phyloP scores from a whole-genome alignment of 2,797 vertebrate species.

The Todus mexicanus region DNA sequence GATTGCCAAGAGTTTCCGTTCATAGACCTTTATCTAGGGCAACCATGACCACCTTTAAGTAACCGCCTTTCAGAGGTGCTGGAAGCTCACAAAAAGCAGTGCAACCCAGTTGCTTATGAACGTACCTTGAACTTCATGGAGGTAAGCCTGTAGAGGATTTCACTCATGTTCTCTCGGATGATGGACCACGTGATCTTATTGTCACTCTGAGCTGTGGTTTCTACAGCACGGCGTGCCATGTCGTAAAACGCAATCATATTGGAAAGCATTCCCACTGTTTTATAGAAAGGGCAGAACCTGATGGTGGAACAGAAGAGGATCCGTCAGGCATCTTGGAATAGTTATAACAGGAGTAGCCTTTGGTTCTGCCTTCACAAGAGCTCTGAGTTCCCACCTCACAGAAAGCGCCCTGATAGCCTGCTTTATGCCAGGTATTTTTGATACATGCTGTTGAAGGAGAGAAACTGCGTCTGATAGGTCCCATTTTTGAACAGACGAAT shows the following conservation, averaged over 20 bases:
- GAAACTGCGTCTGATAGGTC: not conserved
- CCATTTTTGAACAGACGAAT: not conserved
- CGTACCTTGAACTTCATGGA: slow-evolving; percentile 98
- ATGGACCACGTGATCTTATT: slow-evolving; percentile 96
- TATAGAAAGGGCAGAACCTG: slow-evolving; percentile 99
- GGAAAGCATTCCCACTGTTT: slow-evolving; percentile 95
- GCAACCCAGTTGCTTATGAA: not conserved
- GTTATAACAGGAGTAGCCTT: not conserved
- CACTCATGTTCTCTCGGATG: slow-evolving; percentile 93
- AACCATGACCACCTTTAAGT: not conserved
- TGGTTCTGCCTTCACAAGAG: not conserved
- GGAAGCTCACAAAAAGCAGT: not conserved
- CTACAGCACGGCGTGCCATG: slow-evolving; percentile 94
- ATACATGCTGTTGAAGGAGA: not conserved
- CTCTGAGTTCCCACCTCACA: not conserved
- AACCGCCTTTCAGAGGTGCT: not conserved
- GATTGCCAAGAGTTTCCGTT: not conserved
- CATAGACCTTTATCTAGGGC: not conserved
- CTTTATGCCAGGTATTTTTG: not conserved
- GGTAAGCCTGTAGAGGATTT: slow-evolving; percentile 90
- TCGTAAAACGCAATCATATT: slow-evolving; percentile 98
- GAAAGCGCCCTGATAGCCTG: not conserved
- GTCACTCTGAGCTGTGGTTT: slow-evolving; percentile 93
- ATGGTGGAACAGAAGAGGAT: not conserved
- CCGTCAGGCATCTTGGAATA: not conserved